These are phyloP conservation scores for Zenarchopterus dispar DNA, from an alignment of 2,797 vertebrate species.

Conservation along the genomic window DNA sequence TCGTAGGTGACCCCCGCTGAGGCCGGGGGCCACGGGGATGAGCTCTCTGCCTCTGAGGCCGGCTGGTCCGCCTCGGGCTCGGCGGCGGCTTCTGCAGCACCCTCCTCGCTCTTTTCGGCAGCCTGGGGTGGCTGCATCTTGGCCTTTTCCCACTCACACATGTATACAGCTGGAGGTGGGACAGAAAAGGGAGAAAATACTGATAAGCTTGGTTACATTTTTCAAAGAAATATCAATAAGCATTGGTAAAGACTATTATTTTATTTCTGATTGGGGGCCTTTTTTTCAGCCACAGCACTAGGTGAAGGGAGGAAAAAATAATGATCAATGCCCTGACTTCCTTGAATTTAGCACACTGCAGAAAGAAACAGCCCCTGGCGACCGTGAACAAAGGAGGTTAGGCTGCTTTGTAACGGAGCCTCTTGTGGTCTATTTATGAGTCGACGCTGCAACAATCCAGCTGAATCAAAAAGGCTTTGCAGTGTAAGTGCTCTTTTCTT, in stretches of 20 bases:
- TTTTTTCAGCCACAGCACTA: conserved; percentile 28
- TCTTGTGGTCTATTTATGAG: conserved; percentile 68
- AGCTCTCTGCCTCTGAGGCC: conserved; percentile 60
- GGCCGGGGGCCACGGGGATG: conserved; percentile 81
- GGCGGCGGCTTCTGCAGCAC: conserved; percentile 35
- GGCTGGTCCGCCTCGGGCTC: conserved; percentile 67
- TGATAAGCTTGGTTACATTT: too few species aligned
- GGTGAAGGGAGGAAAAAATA: conserved; percentile 46
- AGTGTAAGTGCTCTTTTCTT: conserved; percentile 31
- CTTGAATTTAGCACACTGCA: conserved; percentile 76
- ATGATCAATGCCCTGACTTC: conserved; percentile 77
- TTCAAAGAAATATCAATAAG: background rate
- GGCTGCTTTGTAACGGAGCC: conserved; percentile 59
- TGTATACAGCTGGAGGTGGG: conserved; percentile 87
- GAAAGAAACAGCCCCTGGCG: conserved; percentile 52
- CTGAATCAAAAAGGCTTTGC: conserved; percentile 56
- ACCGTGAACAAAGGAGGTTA: conserved; percentile 65
- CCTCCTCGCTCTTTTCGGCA: conserved; percentile 68
- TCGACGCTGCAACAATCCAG: conserved; percentile 54
- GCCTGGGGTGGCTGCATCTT: conserved; percentile 77
- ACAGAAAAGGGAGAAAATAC: background rate
- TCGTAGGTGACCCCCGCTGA: conserved; percentile 88
- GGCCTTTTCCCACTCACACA: conserved; percentile 87
- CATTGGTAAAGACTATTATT: conserved; percentile 15
- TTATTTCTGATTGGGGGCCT: conserved; percentile 26